Conservation (phyloP, 2,888 invertebrate genomes). For the Himalopsyche kuldschensis region DNA sequence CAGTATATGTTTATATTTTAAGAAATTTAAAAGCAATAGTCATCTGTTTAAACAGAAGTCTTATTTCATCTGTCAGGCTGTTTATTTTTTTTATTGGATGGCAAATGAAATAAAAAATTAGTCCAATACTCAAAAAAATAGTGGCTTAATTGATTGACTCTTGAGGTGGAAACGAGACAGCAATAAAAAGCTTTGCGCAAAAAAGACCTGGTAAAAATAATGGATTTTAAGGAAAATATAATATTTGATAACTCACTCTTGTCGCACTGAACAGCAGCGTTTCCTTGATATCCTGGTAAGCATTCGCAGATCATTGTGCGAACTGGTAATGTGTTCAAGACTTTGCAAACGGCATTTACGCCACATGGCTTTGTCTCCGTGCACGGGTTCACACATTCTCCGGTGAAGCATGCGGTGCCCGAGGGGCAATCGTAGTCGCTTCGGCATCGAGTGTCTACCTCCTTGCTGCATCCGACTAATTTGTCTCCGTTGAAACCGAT, state of each 20-base stretch:
- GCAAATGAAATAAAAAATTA: not conserved
- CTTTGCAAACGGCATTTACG: slow-evolving; percentile 75
- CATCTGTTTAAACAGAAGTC: too few relatives aligned
- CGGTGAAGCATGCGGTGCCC: slow-evolving; percentile 79
- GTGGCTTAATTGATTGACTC: not conserved
- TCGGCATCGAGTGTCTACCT: slow-evolving; percentile 67
- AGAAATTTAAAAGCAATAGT: too few relatives aligned
- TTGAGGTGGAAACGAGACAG: not conserved
- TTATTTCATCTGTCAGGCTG: too few relatives aligned
- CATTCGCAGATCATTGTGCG: slow-evolving; percentile 90
- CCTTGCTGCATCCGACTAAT: slow-evolving; percentile 63
- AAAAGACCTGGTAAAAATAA: not conserved
- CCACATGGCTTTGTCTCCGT: slow-evolving; percentile 78
- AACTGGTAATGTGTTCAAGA: slow-evolving; percentile 79
- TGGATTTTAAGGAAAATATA: not conserved
- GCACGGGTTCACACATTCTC: slow-evolving; percentile 84
- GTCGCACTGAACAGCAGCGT: slow-evolving; percentile 82
- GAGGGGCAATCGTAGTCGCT: slow-evolving; percentile 82
- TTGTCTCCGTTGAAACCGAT: slow-evolving; percentile 70
- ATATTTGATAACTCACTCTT: slow-evolving; percentile 63
- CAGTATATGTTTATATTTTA: not conserved
- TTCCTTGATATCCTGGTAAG: slow-evolving; percentile 81
- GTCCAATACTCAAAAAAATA: not conserved
- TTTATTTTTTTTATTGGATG: too few relatives aligned
- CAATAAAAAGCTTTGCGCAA: not conserved